These are phyloP conservation scores for Cordilura impudica DNA, from an alignment of 2,888 invertebrate species.

Conservation along the genomic window DNA sequence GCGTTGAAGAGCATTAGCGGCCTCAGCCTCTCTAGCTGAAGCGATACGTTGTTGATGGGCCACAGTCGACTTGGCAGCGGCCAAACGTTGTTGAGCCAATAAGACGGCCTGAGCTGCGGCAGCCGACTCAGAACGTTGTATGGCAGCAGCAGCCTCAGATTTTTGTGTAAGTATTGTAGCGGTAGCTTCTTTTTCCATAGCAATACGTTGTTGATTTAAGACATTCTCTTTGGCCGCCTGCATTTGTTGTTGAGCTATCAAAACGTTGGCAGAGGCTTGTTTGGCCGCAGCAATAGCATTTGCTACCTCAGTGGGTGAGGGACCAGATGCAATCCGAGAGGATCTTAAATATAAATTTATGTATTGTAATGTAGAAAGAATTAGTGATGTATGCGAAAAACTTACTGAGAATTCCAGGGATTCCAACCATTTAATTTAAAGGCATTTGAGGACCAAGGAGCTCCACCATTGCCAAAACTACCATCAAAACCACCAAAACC, in stretches of 20 bases:
- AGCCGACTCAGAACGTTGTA: constrained; percentile 83
- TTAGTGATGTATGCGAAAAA: neutral
- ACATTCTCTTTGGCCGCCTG: constrained; percentile 86
- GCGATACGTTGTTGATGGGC: constrained; percentile 86
- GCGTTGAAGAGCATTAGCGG: constrained; percentile 84
- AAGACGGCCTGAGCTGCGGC: constrained; percentile 83
- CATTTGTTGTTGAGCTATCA: constrained; percentile 85
- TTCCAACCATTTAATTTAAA: constrained; percentile 64
- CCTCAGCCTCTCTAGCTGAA: constrained; percentile 85
- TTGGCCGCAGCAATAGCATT: constrained; percentile 86
- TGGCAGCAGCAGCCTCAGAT: constrained; percentile 84
- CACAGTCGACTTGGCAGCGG: constrained; percentile 84
- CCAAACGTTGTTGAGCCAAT: constrained; percentile 84
- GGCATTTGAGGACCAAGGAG: constrained; percentile 50
- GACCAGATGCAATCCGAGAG: constrained; percentile 63
- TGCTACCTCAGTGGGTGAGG: constrained; percentile 84
- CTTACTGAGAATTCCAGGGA: constrained; percentile 65
- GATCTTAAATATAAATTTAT: constrained; percentile 10
- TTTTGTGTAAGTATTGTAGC: constrained; percentile 82
- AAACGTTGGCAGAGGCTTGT: constrained; percentile 84
- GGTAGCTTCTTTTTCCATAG: constrained; percentile 86
- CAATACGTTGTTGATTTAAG: constrained; percentile 84
- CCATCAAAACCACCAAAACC: constrained; percentile 63
- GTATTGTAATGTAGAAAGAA: neutral
- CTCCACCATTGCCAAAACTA: constrained; percentile 19